A percentile compares a stretch with the other conserved stretches of the same genome.
Evolutionary conservation across 2,113 vertebrate genomes (phyloP).

Genomic region (Callocephalon fimbriatum): DNA sequence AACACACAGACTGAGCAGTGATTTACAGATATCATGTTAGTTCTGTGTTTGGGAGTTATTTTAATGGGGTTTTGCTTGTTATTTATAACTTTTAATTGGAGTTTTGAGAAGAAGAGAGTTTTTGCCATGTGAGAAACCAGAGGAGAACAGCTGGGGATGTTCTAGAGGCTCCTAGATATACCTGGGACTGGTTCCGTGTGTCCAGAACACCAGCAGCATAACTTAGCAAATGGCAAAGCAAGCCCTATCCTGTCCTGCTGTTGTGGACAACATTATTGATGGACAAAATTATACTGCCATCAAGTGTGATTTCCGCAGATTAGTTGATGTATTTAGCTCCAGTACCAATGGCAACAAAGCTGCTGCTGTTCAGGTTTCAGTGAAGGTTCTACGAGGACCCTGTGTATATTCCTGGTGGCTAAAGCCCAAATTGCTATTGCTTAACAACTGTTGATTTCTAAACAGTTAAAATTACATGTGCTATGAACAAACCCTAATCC

Average conservation of each 20-base stretch:
- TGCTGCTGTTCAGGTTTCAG: neutral
- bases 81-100: neutral
- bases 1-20: fast-evolving
- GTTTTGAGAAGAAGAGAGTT: neutral
- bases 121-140: neutral
- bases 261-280: neutral
- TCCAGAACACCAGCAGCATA: neutral
- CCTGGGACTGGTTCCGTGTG: fast-evolving
- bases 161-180: neutral
- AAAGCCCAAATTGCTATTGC: neutral
- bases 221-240: neutral
- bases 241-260: neutral
- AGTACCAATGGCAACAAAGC: neutral
- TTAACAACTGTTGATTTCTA: constrained; percentile 22
- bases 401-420: neutral
- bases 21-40: neutral
- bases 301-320: neutral
- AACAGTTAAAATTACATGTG: neutral
- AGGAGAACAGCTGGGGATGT: neutral
- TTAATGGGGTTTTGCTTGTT: neutral
- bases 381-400: neutral
- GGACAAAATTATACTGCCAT: neutral
- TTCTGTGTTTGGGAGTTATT: neutral
- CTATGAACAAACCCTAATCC: neutral
- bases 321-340: neutral